Evolutionary conservation across 2,888 invertebrate species (phyloP).

Genomic region (Thelaira solivaga): DNA sequence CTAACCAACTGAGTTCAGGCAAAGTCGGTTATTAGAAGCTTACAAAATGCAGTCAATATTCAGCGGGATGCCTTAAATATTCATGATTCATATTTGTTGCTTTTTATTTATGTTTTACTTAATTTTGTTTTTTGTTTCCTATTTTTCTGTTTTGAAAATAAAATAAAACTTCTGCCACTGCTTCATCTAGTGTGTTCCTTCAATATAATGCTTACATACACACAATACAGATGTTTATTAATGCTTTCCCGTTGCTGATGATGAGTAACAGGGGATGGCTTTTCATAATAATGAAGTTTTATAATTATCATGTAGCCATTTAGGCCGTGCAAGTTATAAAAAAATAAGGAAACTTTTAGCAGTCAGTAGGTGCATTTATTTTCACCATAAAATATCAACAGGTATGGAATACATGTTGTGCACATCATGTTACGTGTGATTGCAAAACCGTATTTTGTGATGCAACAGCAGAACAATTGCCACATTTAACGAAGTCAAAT

Average conservation of each 20-base stretch:
- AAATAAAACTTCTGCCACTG: constrained; percentile 28
- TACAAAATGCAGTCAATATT: constrained; percentile 61
- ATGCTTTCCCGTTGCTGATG: constrained; percentile 12
- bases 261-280: background rate
- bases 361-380: constrained; percentile 14
- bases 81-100: constrained; percentile 45
- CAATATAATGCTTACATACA: constrained; percentile 54
- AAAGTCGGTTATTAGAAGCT: constrained; percentile 56
- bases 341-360: background rate
- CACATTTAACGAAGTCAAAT: constrained; percentile 34
- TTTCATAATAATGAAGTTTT: background rate
- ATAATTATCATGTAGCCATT: constrained; percentile 18
- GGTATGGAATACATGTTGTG: constrained; percentile 1
- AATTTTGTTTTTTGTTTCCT: constrained; percentile 15
- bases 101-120: background rate
- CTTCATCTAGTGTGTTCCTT: constrained; percentile 19
- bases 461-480: constrained; percentile 28
- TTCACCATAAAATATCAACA: background rate
- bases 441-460: constrained; percentile 26
- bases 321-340: constrained; percentile 8
- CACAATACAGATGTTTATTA: constrained; percentile 31
- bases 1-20: constrained; percentile 74
- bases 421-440: constrained; percentile 13
- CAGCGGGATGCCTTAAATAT: constrained; percentile 59
- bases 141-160: too few relatives aligned